Percentiles rank a stretch among this genome's conserved stretches.
These are phyloP conservation scores for Dasyornis broadbenti DNA, from an alignment of 2,113 vertebrate species.

Conservation along the genomic window DNA sequence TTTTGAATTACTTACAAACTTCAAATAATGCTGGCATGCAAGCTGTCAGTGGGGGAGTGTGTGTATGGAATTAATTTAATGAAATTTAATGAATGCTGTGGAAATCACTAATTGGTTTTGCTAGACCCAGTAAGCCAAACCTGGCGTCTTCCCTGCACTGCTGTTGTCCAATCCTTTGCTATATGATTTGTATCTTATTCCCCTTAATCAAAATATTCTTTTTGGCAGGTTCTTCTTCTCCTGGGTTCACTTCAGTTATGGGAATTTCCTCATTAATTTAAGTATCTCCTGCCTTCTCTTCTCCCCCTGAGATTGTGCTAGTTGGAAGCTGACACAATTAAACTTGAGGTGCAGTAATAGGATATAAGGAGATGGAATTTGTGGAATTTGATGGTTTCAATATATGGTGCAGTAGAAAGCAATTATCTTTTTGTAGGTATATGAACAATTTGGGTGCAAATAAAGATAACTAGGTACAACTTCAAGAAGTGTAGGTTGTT, in stretches of 20 bases:
- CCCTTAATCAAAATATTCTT: background rate
- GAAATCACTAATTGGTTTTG: conserved; percentile 19
- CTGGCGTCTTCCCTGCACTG: background rate
- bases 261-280: background rate
- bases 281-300: background rate
- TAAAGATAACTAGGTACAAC: background rate
- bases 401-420: background rate
- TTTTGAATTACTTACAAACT: conserved; percentile 16
- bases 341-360: background rate
- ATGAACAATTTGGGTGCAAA: background rate
- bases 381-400: background rate
- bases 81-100: background rate
- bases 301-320: background rate
- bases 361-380: background rate
- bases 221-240: background rate
- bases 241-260: background rate
- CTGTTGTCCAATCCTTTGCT: background rate
- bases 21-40: background rate
- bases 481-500: background rate
- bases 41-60: background rate
- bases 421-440: background rate
- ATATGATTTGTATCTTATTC: background rate
- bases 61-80: conserved; percentile 28
- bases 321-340: background rate
- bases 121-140: background rate